Base-by-base conservation (phyloP, 1,140 invertebrate species). In the Tetragnatha versicolor region DNA sequence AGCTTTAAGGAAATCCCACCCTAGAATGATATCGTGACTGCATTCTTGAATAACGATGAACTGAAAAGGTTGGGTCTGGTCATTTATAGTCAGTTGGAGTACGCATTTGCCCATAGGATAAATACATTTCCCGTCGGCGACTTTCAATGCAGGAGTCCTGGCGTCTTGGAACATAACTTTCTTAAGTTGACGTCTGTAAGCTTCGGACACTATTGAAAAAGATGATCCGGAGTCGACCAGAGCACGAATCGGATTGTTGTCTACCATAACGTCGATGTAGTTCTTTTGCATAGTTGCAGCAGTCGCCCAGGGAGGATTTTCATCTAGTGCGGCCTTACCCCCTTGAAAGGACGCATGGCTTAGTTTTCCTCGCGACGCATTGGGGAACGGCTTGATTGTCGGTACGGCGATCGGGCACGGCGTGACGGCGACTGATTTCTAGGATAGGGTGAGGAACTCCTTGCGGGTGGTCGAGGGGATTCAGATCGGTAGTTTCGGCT, bases 211-310 rank as follows among this genome's bases (percentile, higher is more conserved):
- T 29, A 58, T 27, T 10, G 27, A 27, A 31, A 58, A 58, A 4
- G 53, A 58, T 25, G 53, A 22, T 25, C 53, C 53, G 6, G 53
- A 58, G 25, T 58, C 53, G 22, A 58, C 53, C n/a, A 58, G 53
- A 7, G 53, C 53, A 6, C 17, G 20, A 29, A 58, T 20, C 6
- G 53, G 53, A 7, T 58, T 5, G 5, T 58, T 20, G 53, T 58
- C 27, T 6, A 58, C 31, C 22, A 17, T 25, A 4, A 27, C 5
- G 25, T 29, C 27, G 3, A 27, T 7, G 5, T 29, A 27, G 9
- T 58, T 58, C 22, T 20, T 20, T 20, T 10, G 5, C 49, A 51
- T 51, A 10, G 5, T 51, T 51, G n/a, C n/a, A n/a, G n/a, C n/a
- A n/a, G n/a, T n/a, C n/a, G n/a, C n/a, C 4, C 7, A 3, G 3